phyloP scores from a whole-genome alignment of 1,140 invertebrate species.

The Nilaparvata lugens region DNA sequence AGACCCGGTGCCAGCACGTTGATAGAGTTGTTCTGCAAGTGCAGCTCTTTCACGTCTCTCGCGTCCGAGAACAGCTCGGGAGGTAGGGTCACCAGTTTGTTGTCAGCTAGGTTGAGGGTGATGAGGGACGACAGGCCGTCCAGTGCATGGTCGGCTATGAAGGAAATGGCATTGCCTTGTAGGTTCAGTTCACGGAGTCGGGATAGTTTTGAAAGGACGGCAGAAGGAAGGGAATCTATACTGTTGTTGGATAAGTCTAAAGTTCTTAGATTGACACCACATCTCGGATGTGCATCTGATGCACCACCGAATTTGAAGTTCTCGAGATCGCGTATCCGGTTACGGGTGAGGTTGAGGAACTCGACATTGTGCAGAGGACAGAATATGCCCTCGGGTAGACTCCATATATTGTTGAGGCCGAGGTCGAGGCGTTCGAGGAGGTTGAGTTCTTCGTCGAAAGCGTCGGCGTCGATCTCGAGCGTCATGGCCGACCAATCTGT shows the following conservation, averaged over 20 bases:
- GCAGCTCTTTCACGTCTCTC: slow-evolving; percentile 69
- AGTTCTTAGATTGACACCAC: slow-evolving; percentile 57
- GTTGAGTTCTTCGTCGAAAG: slow-evolving; percentile 61
- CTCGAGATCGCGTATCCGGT: slow-evolving; percentile 65
- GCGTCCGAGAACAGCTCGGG: slow-evolving; percentile 74
- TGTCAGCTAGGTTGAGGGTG: slow-evolving; percentile 69
- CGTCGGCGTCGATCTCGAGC: slow-evolving; percentile 62
- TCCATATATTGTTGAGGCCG: slow-evolving; percentile 79
- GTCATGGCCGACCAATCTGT: slow-evolving; percentile 80
- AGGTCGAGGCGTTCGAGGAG: slow-evolving; percentile 72
- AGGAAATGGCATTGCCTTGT: slow-evolving; percentile 58
- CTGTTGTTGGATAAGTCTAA: slow-evolving; percentile 76
- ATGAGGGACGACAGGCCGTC: slow-evolving; percentile 67
- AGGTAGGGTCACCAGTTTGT: slow-evolving; percentile 69
- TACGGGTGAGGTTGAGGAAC: slow-evolving; percentile 70
- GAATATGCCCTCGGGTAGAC: slow-evolving; percentile 69
- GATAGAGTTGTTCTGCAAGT: slow-evolving; percentile 78
- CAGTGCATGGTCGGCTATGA: slow-evolving; percentile 70
- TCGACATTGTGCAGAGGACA: slow-evolving; percentile 69
- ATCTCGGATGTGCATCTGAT: slow-evolving; percentile 42
- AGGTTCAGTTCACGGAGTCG: slow-evolving; percentile 54
- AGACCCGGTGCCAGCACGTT: slow-evolving; percentile 75
- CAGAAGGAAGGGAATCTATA: slow-evolving; percentile 65
- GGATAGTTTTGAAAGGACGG: slow-evolving; percentile 59
- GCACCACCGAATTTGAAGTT: slow-evolving; percentile 54